Base-by-base conservation (phyloP, 2,888 invertebrate genomes). In the Cryptocheilus praepositus region DNA sequence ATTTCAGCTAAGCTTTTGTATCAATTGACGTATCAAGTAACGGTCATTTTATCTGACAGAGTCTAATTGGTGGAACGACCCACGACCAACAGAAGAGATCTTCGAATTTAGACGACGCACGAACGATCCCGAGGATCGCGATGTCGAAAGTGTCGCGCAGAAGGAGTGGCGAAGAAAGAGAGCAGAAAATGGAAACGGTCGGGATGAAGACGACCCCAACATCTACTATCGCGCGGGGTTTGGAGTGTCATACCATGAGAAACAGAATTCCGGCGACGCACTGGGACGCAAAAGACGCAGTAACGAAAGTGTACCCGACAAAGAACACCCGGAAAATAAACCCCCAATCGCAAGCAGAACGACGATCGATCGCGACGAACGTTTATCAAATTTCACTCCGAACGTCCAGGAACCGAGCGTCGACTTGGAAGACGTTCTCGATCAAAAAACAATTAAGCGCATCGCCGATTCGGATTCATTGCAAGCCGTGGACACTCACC, bases 141-240 rank as follows among this genome's bases (percentile, higher is more conserved):
- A 64, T 13, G 59, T 67, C 18, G 49, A 18, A 36, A 36, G 11
- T 36, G 36, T 36, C 11, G 36, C 1, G 36, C 36, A 7, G 11
- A 7, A 36, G 1, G 49, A 49, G 13, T n/a, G 49, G 19, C 2
- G 49, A 49, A 5, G 49, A 49, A 49, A 49, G 13, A 11, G 49
- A n/a, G 5, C 49, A 19, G 19, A n/a, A 8, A 11, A 11, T 11
- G 8, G 13, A 36, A 11, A 36, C 36, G 13, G 11, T 15, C 28
- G 51, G 19, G 22, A 67, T 11, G 60, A 69, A 16, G 49, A 22
- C 28, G 61, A 64, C 22, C 28, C 52, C 15, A 73, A 67, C 19
- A 49, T 71, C 22, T 78, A 70, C 61, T 61, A 68, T 8, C 43
- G 72, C 16, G 58, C 64, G 63, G 70, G 69, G 55, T 71, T 73